Base-by-base conservation (phyloP, 1,140 invertebrate species). In the Polypedilum pembai region DNA sequence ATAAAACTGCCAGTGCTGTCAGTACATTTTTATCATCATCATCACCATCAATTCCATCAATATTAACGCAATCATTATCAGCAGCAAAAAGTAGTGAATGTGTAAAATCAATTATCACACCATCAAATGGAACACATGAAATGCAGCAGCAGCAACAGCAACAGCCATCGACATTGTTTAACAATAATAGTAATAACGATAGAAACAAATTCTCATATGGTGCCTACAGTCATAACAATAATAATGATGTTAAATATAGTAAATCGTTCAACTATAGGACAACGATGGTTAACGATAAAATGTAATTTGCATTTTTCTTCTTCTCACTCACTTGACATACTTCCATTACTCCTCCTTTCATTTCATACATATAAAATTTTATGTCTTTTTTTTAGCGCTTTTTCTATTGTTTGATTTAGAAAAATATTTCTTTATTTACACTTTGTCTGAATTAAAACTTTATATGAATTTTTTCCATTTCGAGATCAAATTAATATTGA, bases 161-260 rank as follows among this genome's bases (percentile, higher is more conserved):
- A 18, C 45, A 56, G 8, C n/a, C 45, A 56, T 56, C 45, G 45
- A 56, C 45, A n/a, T 56, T 56, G n/a, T 56, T n/a, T 69, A 69
- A 69, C 65, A 69, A 56, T 56, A 56, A 15, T 56, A 56, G 1
- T 17, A 56, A 56, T 56, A 56, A 12, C 3, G n/a, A n/a, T 69
- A 69, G 65, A 21, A 69, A 69, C 20, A 69, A 69, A 69, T 69
- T 69, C 17, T 69, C 65, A 69, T 69, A 69, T 69, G 65, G 65
- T 69, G 65, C 65, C 65, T 69, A 69, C 12, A 69, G 3, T 69
- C n/a, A 69, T 69, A 69, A 69, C 65, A 69, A 69, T 69, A 69
- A 69, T 21, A 21, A 69, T 20, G 20, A 69, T 69, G 20, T 69
- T 69, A 20, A n/a, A 21, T 69, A 69, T 69, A 69, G 20, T 20